These are phyloP conservation scores for Dioctria rufipes DNA, from an alignment of 2,888 invertebrate species.

Conservation along the genomic window DNA sequence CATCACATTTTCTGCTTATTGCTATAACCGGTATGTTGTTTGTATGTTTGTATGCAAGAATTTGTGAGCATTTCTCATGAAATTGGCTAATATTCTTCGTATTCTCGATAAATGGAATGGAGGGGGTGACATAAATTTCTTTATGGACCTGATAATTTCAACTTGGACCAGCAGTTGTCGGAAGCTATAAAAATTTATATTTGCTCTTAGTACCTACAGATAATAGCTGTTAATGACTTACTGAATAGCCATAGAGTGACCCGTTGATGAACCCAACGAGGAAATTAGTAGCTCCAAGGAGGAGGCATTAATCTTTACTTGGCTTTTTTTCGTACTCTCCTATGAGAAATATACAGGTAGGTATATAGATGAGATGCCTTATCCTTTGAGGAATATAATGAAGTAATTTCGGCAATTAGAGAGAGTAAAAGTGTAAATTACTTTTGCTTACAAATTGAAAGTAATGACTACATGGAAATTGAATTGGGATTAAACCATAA, in stretches of 20 bases:
- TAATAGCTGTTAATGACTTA: slow-evolving; percentile 28
- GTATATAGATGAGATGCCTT: neutral
- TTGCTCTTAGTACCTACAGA: slow-evolving; percentile 10
- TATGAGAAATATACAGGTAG: neutral
- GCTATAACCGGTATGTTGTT: slow-evolving; percentile 5
- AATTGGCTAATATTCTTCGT: neutral
- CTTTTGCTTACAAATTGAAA: too few species aligned
- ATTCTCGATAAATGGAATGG: neutral
- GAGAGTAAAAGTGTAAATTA: too few species aligned
- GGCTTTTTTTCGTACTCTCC: neutral
- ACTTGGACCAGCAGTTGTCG: neutral
- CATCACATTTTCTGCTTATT: neutral
- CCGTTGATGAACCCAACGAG: slow-evolving; percentile 26
- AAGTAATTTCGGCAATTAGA: slow-evolving; percentile 15
- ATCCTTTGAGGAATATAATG: slow-evolving; percentile 15
- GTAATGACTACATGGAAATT: too few species aligned
- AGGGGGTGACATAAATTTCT: slow-evolving; percentile 4
- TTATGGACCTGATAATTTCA: neutral
- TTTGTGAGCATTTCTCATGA: slow-evolving; percentile 23
- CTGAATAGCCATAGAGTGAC: slow-evolving; percentile 32
- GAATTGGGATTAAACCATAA: too few species aligned
- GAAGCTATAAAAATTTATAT: slow-evolving; percentile 44
- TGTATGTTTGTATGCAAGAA: slow-evolving; percentile 5
- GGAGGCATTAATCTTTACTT: slow-evolving; percentile 17
- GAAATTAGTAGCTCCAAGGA: slow-evolving; percentile 1